Evolutionary conservation across 2,797 vertebrate species (phyloP), one percentile per base, ranked within the genome.

Genomic region (Coregonus ussuriensis): DNA sequence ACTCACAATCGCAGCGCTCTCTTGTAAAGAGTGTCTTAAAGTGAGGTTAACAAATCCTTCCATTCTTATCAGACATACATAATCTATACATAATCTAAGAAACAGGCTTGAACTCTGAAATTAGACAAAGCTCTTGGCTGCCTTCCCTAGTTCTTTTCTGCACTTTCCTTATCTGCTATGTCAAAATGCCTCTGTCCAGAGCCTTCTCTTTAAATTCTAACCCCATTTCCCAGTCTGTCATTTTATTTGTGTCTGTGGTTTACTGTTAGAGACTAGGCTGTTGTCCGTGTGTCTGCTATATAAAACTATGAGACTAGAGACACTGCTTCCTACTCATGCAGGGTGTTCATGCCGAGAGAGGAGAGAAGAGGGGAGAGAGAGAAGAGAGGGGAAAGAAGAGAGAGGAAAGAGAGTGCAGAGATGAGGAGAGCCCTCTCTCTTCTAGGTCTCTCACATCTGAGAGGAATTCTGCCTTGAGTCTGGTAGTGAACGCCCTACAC

Each of bases 81-180:
- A 81, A 88, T 87, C 83, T 84, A 69, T 76, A 79, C 79, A 80
- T 81, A 83, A 89, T 89, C 79, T 89, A 84, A 87, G 83, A 85
- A 86, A 85, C 84, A 83, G 77, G 79, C 82, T 85, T 85, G 83
- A 84, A 80, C 78, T 86, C n/a, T 84, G 77, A 86, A 88, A 86
- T 86, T 83, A 88, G 86, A 90, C 89, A 90, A 90, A 79, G 83
- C 86, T 85, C 87, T 86, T 88, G 86, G 91, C 86, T 84, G 86
- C 83, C 87, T 85, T 86, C 77, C 77, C 84, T 76, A 77, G 83
- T 81, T 89, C 0, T 88, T 88, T 83, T 85, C 83, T 89, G 75
- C 83, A 41, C 81, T 79, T 74, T 18, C 52, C 84, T 90, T 87
- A 87, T 91, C 88, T 90, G 54, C 47, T 86, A 89, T 83, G 79